Evolutionary conservation across 2,113 vertebrate genomes (phyloP).

Genomic region (Clarias macrocephalus): DNA sequence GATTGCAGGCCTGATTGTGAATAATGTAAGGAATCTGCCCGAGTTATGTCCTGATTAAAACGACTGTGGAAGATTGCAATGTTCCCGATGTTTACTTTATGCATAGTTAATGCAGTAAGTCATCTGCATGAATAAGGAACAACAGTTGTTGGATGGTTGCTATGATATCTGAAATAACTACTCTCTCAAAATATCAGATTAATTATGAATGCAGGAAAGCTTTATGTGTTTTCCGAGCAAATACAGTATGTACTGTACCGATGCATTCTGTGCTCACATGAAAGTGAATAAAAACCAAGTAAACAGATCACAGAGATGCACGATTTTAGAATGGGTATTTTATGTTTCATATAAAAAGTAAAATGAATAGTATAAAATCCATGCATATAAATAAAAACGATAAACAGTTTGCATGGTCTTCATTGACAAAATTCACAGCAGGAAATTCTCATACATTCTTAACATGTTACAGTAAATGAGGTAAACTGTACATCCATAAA

Average conservation of each 20-base stretch:
- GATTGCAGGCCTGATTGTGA: not conserved
- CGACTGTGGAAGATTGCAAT: not conserved
- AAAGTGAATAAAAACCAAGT: not conserved
- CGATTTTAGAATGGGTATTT: slow-evolving; percentile 34
- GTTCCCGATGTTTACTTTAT: not conserved
- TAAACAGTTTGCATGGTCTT: slow-evolving; percentile 46
- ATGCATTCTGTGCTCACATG: not conserved
- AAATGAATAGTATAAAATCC: slow-evolving; percentile 51
- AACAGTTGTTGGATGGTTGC: slow-evolving; percentile 20
- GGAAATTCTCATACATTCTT: slow-evolving; percentile 38
- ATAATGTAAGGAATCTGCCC: not conserved
- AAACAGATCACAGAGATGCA: not conserved
- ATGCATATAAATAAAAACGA: slow-evolving; percentile 52
- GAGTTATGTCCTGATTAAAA: not conserved
- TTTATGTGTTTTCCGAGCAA: not conserved
- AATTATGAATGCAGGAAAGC: not conserved
- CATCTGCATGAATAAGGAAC: not conserved
- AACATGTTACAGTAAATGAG: slow-evolving; percentile 26
- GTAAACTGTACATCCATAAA: slow-evolving; percentile 40
- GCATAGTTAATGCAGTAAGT: not conserved
- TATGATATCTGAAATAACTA: not conserved
- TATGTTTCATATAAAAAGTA: slow-evolving; percentile 48
- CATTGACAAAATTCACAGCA: slow-evolving; percentile 42
- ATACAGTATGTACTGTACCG: not conserved
- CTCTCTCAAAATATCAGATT: slow-evolving; percentile 11